phyloP scores from a whole-genome alignment of 23 tunicate genomes.

The Pegea sp. region DNA sequence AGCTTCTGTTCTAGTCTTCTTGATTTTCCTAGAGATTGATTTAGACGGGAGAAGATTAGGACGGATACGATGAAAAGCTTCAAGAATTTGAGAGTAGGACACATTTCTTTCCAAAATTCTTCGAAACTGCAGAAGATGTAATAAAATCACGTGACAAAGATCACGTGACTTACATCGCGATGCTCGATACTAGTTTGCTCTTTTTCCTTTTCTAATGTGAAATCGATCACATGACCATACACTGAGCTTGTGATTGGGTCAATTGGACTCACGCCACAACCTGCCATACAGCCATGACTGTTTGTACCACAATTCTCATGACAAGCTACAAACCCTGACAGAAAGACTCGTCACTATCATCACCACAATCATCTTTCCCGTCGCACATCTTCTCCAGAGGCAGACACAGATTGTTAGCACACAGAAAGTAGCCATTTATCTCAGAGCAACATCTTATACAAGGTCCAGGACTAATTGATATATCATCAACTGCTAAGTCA shows the following conservation, averaged over 20 bases:
- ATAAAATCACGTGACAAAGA: neutral
- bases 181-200: neutral
- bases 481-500: conserved; percentile 78
- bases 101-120: neutral
- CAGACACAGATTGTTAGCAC: conserved; percentile 58
- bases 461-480: conserved; percentile 22
- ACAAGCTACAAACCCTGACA: conserved; percentile 8
- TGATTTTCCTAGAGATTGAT: too few relatives aligned
- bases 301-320: neutral
- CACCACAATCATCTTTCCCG: conserved; percentile 61
- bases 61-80: too few relatives aligned
- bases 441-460: conserved; percentile 40
- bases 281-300: neutral
- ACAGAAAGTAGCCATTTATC: conserved; percentile 10
- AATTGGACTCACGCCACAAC: conserved; percentile 1
- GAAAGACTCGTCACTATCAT: conserved; percentile 52
- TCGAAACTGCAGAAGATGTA: neutral
- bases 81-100: neutral
- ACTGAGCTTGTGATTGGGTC: neutral
- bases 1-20: too few relatives aligned
- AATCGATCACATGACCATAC: neutral
- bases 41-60: too few relatives aligned
- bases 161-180: too few relatives aligned
- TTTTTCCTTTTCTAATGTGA: neutral
- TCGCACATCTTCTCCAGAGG: conserved; percentile 17